These are phyloP conservation scores for Euplexia lucipara DNA, from an alignment of 2,888 invertebrate species.

Conservation along the genomic window DNA sequence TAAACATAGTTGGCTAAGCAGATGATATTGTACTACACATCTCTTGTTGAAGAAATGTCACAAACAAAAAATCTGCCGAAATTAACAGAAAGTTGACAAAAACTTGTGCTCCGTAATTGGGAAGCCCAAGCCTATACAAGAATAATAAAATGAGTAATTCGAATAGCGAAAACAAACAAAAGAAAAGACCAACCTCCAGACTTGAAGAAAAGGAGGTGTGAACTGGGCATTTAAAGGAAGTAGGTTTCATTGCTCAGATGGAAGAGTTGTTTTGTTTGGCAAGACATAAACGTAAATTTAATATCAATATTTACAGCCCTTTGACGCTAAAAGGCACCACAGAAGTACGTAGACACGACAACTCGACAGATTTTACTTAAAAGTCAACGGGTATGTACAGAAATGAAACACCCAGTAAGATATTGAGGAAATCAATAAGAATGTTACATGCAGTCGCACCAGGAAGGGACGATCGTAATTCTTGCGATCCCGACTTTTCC, in stretches of 20 bases:
- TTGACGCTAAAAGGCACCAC: slow-evolving; percentile 3
- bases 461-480: slow-evolving; percentile 63
- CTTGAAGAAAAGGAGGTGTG: slow-evolving; percentile 5
- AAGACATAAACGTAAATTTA: slow-evolving; percentile 30
- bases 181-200: neutral
- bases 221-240: slow-evolving; percentile 11
- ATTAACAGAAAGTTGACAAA: neutral
- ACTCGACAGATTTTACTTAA: neutral
- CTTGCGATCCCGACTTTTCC: slow-evolving; percentile 66
- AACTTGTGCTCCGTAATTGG: neutral
- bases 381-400: slow-evolving; percentile 12
- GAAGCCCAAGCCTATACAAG: neutral
- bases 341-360: slow-evolving; percentile 4
- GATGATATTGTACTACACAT: too few species aligned
- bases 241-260: slow-evolving; percentile 15
- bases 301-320: slow-evolving; percentile 20
- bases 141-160: neutral
- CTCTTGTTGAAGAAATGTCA: too few species aligned
- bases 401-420: slow-evolving; percentile 35
- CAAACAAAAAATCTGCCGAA: too few species aligned
- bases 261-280: slow-evolving; percentile 1
- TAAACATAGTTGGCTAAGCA: too few species aligned
- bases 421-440: slow-evolving; percentile 42
- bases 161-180: neutral
- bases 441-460: slow-evolving; percentile 53